phyloP scores from a whole-genome alignment of 1,140 invertebrate species.

The Pogonomyrmex californicus region DNA sequence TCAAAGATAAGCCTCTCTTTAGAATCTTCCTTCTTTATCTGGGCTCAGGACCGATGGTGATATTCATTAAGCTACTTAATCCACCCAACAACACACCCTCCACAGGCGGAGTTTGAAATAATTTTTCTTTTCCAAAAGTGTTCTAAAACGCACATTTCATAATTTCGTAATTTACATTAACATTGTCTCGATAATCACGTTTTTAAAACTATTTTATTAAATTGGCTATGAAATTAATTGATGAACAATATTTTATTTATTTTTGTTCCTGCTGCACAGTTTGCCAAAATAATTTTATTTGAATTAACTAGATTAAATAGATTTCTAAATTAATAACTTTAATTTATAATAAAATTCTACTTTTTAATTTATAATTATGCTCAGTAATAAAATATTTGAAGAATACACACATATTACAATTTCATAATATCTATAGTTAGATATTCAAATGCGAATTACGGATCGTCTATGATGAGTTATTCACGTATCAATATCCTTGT shows the following conservation, averaged over 20 bases:
- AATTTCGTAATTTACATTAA: background rate
- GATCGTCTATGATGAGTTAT: background rate
- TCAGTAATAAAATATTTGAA: background rate
- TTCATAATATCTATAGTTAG: background rate
- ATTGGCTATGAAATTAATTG: background rate
- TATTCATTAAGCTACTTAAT: too few relatives aligned
- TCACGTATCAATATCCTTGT: background rate
- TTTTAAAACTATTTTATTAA: background rate
- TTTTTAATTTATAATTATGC: background rate
- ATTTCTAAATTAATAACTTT: background rate
- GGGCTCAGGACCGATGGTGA: too few relatives aligned
- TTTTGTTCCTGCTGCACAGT: background rate
- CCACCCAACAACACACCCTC: too few relatives aligned
- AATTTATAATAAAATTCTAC: background rate
- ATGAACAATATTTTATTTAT: background rate
- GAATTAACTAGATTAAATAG: background rate
- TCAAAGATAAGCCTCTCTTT: too few relatives aligned
- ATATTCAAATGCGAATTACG: background rate
- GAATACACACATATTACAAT: background rate
- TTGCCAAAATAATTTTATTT: background rate
- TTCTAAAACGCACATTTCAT: background rate
- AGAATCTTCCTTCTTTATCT: too few relatives aligned
- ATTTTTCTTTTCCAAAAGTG: slow-evolving; percentile 1
- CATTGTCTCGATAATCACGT: too few relatives aligned
- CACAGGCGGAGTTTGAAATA: too few relatives aligned